phyloP scores from a whole-genome alignment of 1,140 invertebrate species.

The Parapsyche elsis region DNA sequence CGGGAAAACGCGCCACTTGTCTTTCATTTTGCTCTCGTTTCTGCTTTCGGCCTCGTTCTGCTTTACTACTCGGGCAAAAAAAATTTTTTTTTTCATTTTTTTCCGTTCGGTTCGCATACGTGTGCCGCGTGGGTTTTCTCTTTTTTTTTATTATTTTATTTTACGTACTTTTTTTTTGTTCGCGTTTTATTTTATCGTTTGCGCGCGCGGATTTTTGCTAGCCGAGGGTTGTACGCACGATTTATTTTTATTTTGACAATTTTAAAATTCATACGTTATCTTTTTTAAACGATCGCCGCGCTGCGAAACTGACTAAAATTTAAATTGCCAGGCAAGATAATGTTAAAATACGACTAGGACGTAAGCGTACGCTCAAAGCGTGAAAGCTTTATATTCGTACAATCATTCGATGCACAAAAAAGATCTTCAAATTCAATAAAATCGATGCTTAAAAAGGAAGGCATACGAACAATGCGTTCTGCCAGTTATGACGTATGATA shows the following conservation, averaged over 20 bases:
- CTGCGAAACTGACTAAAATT: too few relatives aligned
- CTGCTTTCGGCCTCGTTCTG: background rate
- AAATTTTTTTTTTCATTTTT: constrained; percentile 1
- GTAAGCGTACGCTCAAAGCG: too few relatives aligned
- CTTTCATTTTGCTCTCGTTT: constrained; percentile 44
- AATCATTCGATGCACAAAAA: too few relatives aligned
- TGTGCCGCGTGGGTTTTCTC: background rate
- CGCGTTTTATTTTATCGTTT: constrained; percentile 51
- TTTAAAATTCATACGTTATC: background rate
- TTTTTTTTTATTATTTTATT: background rate
- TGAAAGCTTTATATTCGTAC: too few relatives aligned
- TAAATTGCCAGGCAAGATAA: too few relatives aligned
- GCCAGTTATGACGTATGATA: too few relatives aligned
- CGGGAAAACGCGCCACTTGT: constrained; percentile 50
- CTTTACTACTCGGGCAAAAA: too few relatives aligned
- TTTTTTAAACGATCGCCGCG: too few relatives aligned
- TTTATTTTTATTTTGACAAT: constrained; percentile 37
- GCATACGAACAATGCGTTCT: too few relatives aligned
- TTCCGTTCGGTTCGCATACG: background rate
- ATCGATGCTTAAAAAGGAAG: too few relatives aligned
- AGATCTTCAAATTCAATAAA: too few relatives aligned
- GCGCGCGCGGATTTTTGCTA: constrained; percentile 35
- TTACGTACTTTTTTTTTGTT: constrained; percentile 15
- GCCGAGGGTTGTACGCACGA: constrained; percentile 30
- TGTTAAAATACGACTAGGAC: too few relatives aligned